These are phyloP conservation scores for Prostheceraeus crozeri DNA, from an alignment of 2,888 invertebrate species.

Conservation along the genomic window DNA sequence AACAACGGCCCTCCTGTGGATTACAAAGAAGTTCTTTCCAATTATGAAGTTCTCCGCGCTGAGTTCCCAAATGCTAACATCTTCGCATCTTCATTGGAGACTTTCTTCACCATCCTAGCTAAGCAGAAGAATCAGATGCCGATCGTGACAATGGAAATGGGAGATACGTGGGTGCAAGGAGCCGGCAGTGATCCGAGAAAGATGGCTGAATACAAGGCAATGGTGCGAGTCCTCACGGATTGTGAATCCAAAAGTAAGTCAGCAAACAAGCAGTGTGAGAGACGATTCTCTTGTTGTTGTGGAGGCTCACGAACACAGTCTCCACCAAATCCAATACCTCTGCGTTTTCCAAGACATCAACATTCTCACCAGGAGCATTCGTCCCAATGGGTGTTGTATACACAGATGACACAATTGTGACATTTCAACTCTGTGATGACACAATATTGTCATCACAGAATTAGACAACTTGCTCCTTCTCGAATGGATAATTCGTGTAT, in stretches of 20 bases:
- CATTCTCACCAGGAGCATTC: too few relatives aligned
- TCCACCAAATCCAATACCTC: too few relatives aligned
- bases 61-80: conserved; percentile 46
- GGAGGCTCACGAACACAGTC: too few relatives aligned
- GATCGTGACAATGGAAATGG: conserved; percentile 45
- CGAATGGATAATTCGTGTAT: too few relatives aligned
- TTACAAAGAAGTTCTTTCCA: conserved; percentile 46
- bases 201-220: conserved; percentile 43
- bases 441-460: too few relatives aligned
- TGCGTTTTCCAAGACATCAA: too few relatives aligned
- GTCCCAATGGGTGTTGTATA: too few relatives aligned
- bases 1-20: conserved; percentile 49
- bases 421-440: too few relatives aligned
- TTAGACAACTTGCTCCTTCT: too few relatives aligned
- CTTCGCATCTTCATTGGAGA: conserved; percentile 47
- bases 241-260: conserved; percentile 39
- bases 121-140: conserved; percentile 42
- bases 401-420: too few relatives aligned
- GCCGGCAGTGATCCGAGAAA: conserved; percentile 50
- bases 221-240: conserved; percentile 38
- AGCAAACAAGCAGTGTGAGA: too few relatives aligned
- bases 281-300: too few relatives aligned
- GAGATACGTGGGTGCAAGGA: conserved; percentile 52
- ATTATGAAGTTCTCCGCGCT: conserved; percentile 46
- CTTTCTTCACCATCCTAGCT: conserved; percentile 44